Evolutionary conservation across 1,140 invertebrate genomes (phyloP).

Genomic region (Pectinophora gossypiella): DNA sequence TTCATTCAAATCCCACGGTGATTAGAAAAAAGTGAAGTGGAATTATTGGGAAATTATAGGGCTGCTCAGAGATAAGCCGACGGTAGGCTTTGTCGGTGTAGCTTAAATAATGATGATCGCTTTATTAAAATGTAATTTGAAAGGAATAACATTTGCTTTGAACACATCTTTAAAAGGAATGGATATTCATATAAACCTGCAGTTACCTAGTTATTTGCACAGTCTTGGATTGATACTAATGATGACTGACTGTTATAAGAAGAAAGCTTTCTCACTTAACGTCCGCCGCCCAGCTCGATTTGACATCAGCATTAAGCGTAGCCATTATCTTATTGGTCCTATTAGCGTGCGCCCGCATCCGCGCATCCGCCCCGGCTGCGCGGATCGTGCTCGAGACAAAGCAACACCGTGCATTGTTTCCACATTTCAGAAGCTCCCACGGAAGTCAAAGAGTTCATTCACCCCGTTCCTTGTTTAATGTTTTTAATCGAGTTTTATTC

Average conservation of each 20-base stretch:
- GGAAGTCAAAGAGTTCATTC: neutral
- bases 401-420: neutral
- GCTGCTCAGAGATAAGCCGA: constrained; percentile 28
- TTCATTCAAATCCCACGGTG: constrained; percentile 64
- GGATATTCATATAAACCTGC: too few relatives aligned
- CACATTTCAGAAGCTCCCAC: neutral
- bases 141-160: too few relatives aligned
- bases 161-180: too few relatives aligned
- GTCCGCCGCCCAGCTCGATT: neutral
- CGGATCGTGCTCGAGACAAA: constrained; percentile 55
- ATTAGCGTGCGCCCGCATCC: constrained; percentile 50
- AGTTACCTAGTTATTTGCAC: too few relatives aligned
- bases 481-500: too few relatives aligned
- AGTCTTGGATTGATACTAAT: too few relatives aligned
- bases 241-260: too few relatives aligned
- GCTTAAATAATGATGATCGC: constrained; percentile 29
- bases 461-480: neutral
- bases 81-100: constrained; percentile 26
- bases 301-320: neutral
- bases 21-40: constrained; percentile 64
- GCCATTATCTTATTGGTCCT: constrained; percentile 53
- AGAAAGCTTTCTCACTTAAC: neutral
- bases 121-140: neutral
- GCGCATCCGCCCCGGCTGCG: constrained; percentile 45
- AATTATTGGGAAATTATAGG: constrained; percentile 64